Conservation (phyloP, 2,888 invertebrate genomes). For the Diachrysia chrysitis region DNA sequence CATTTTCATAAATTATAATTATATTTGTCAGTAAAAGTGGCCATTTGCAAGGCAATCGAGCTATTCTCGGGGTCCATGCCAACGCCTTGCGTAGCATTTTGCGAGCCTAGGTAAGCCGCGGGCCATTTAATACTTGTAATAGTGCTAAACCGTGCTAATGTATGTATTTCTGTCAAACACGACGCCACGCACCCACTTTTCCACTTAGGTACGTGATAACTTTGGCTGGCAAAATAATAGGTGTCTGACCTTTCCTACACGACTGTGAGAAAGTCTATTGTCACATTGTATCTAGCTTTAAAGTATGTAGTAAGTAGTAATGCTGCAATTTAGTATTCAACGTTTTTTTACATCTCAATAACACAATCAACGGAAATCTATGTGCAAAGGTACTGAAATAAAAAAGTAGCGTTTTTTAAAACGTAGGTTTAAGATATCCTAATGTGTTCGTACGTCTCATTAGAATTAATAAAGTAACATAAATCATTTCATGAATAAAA, state of each 20-base stretch:
- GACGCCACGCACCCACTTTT: slow-evolving; percentile 52
- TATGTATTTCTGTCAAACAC: slow-evolving; percentile 63
- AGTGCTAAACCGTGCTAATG: slow-evolving; percentile 56
- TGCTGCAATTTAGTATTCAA: not conserved
- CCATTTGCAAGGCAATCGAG: slow-evolving; percentile 34
- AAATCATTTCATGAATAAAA: slow-evolving; percentile 4
- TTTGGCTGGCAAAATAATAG: slow-evolving; percentile 24
- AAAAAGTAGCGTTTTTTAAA: no score
- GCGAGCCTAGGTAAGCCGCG: slow-evolving; percentile 19
- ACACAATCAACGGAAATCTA: not conserved
- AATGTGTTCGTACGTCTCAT: not conserved
- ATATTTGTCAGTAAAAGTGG: slow-evolving; percentile 33
- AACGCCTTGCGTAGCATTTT: slow-evolving; percentile 20
- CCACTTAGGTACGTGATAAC: slow-evolving; percentile 36
- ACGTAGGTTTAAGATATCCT: no score
- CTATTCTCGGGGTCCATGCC: slow-evolving; percentile 15
- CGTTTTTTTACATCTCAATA: not conserved
- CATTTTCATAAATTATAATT: slow-evolving; percentile 43
- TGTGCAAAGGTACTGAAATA: not conserved
- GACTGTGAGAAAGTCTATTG: slow-evolving; percentile 19
- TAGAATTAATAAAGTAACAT: not conserved
- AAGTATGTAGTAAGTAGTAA: not conserved
- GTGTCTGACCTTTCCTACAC: slow-evolving; percentile 26
- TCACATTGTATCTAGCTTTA: slow-evolving; percentile 2
- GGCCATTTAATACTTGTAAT: slow-evolving; percentile 33